Evolutionary conservation across 23 tunicate species (phyloP), one percentile per base, ranked within the genome.

Genomic region (Oikopleura vanhoeffeni): DNA sequence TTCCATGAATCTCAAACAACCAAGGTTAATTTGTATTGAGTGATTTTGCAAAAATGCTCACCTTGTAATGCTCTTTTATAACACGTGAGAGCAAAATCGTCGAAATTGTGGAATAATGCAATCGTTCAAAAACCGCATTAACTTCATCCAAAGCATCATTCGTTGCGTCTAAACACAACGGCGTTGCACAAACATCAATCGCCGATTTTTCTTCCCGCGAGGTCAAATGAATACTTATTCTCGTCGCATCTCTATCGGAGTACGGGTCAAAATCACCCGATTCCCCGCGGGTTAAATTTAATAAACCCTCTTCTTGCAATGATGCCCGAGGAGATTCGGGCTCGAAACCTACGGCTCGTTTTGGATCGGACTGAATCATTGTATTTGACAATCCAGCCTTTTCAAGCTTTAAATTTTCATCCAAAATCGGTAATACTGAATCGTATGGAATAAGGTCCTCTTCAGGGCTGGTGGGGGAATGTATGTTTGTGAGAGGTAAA

Each of bases 251-350:
- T 30, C 79, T 71, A 38, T 71, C 79, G 3, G 38, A 2, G 38
- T 2, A 2, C 18, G 60, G n/a, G n/a, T n/a, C n/a, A n/a, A n/a
- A n/a, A 49, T 49, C 64, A 24, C 64, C 64, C 64, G 18, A 24
- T 24, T 49, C 64, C 18, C 64, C 64, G n/a, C n/a, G n/a, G n/a
- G n/a, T n/a, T n/a, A n/a, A n/a, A n/a, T n/a, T n/a, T n/a, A n/a
- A n/a, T n/a, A n/a, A n/a, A n/a, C n/a, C n/a, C n/a, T n/a, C 8
- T 49, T 49, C 18, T 28, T 32, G 3, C 79, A 13, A 2, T 13
- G 79, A 71, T 18, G 35, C 79, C 34, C 79, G 79, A 33, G 79
- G 79, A 32, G 79, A 71, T 24, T 71, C 79, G 27, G 79, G 79
- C 79, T 71, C 79, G 35, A 71, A 71, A 30, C 35, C 79, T 28